Percentiles rank a stretch among this genome's conserved stretches.
Evolutionary conservation across 2,113 vertebrate genomes (phyloP).

Genomic region (Muntiacus muntjak): DNA sequence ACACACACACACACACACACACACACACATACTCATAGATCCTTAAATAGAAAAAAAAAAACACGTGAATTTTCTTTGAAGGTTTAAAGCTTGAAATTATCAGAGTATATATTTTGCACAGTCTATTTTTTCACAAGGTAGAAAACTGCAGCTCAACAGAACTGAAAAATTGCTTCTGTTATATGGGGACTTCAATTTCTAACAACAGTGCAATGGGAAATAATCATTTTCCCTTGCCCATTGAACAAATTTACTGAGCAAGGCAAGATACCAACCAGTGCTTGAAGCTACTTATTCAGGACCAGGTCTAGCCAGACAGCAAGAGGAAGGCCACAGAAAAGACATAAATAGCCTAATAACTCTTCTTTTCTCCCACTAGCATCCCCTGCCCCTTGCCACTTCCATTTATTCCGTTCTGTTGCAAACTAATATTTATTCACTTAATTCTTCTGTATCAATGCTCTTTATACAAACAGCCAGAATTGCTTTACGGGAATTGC

Average conservation of each 20-base stretch:
- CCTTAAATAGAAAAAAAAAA: background rate
- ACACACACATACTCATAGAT: background rate
- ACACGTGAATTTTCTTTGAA: background rate
- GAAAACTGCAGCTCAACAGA: slow-evolving; percentile 47
- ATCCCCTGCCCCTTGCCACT: background rate
- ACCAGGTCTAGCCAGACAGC: background rate
- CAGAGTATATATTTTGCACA: slow-evolving; percentile 27
- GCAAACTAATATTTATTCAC: slow-evolving; percentile 31
- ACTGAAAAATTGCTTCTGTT: slow-evolving; percentile 65
- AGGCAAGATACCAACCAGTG: slow-evolving; percentile 31
- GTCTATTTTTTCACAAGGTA: slow-evolving; percentile 55
- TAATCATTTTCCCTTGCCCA: slow-evolving; percentile 41
- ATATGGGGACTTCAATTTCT: slow-evolving; percentile 63
- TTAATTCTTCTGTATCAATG: background rate
- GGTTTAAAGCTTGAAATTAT: slow-evolving; percentile 47
- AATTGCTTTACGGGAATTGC: background rate
- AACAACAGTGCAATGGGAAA: slow-evolving; percentile 58
- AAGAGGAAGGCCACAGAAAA: background rate
- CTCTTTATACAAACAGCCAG: background rate
- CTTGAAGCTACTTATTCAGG: slow-evolving; percentile 34
- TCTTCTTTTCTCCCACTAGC: background rate
- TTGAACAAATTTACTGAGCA: slow-evolving; percentile 46
- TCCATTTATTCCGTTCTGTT: background rate
- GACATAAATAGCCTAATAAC: background rate
- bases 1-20: background rate